These are phyloP conservation scores for Neodiprion virginianus DNA, from an alignment of 1,140 invertebrate genomes.

Conservation along the genomic window DNA sequence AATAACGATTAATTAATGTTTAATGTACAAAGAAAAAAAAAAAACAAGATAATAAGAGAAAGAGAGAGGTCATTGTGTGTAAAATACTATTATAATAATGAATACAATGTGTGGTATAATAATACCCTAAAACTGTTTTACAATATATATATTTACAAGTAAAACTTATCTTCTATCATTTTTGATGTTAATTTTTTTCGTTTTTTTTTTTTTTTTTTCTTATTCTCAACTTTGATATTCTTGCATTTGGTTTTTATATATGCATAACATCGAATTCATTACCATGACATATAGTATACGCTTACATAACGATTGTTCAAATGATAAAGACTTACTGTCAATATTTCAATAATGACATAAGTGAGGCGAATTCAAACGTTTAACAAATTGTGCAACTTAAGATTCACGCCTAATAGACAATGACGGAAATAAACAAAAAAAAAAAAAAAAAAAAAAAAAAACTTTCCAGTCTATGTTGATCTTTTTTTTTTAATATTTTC, in stretches of 20 bases:
- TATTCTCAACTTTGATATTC: neutral
- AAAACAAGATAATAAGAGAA: too few relatives aligned
- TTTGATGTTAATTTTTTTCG: neutral
- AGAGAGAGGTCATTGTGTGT: neutral
- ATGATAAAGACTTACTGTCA: neutral
- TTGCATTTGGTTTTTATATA: neutral
- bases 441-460: neutral
- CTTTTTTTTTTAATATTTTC: neutral
- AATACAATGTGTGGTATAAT: neutral
- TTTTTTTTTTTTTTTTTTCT: neutral
- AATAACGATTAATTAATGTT: neutral
- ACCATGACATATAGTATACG: neutral
- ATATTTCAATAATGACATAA: neutral
- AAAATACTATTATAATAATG: neutral
- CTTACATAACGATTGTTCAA: neutral
- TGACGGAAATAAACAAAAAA: neutral
- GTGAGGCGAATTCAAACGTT: neutral
- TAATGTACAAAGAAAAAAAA: neutral
- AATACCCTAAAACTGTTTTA: neutral
- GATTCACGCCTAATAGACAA: neutral
- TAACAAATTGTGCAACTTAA: neutral
- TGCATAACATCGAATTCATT: neutral
- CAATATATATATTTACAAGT: neutral
- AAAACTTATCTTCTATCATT: neutral
- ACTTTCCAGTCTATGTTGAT: neutral